Evolutionary conservation across 2,797 vertebrate genomes (phyloP), one percentile per base, ranked within the genome.

Genomic region (Spinibarbus caldwelli): DNA sequence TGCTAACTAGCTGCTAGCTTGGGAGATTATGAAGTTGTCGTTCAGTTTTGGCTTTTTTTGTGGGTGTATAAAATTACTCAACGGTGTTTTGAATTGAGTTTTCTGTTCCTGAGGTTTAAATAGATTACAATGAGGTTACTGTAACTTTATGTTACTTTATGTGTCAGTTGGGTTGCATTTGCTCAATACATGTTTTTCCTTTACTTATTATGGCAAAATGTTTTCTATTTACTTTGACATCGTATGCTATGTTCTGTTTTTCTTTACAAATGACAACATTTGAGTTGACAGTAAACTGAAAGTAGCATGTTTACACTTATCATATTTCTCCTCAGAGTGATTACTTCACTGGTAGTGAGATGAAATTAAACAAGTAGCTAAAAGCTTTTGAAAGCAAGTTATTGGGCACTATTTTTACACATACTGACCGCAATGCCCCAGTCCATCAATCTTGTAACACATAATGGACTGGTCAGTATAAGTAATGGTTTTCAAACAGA

Each of bases 371-470:
- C 29, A 75, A 36, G 8, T 36, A 10, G 41, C 70, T 64, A 12
- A 62, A 83, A 62, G 54, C 54, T 36, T 83, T 59, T 75, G 14
- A 72, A 43, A 83, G 41, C 12, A 49, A 75, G 57, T 64, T 34
- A 26, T 73, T 59, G 34, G 49, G 4, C n/a, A 71, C 11, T 7
- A 2, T 29, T 26, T 70, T 41, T 9, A 52, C 14, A 38, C 23
- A 71, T 41, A 41, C 23, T 19, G 47, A 52, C 66, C 23, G 11
- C 68, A 8, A 8, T 23, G n/a, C 14, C 68, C 8, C 29, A n/a
- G 11, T 15, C 38, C 54, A 64, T n/a, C 1, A 49, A 19, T 59
- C 70, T 75, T 47, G 73, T 26, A 75, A 23, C 19, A 73, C 29
- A 19, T 36, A 73, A 64, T 83, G 81, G 31, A 26, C 54, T 36